These are phyloP conservation scores for Pituophis catenifer DNA, from an alignment of 2,113 vertebrate species.

Conservation along the genomic window DNA sequence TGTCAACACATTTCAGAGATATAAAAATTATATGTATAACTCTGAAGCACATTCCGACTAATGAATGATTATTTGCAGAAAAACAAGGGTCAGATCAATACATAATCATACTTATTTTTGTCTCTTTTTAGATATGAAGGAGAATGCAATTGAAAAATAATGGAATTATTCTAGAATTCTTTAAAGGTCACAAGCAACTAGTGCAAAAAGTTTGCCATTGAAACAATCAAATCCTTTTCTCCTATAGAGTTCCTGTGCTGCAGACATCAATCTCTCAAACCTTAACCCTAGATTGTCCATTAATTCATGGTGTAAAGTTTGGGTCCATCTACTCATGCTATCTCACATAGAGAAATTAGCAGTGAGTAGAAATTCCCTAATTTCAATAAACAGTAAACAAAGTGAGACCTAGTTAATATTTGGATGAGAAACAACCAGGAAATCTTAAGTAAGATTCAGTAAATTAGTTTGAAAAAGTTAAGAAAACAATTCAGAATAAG, in stretches of 20 bases:
- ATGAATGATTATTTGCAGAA: background rate
- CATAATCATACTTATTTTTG: background rate
- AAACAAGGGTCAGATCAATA: background rate
- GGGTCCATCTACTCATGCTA: background rate
- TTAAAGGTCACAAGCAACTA: background rate
- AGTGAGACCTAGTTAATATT: background rate
- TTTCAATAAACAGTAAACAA: background rate
- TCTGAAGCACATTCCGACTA: slow-evolving; percentile 3
- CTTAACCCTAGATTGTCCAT: background rate
- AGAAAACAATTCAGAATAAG: background rate
- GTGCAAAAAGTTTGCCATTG: background rate
- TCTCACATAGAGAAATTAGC: background rate
- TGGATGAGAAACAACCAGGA: background rate
- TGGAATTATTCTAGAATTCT: background rate
- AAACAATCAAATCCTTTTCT: background rate
- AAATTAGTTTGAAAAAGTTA: background rate
- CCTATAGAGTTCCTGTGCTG: background rate
- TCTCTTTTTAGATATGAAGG: background rate
- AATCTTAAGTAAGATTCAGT: background rate
- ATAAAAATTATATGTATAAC: background rate
- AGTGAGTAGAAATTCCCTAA: background rate
- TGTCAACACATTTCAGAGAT: background rate
- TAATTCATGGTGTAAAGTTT: background rate
- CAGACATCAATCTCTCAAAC: background rate
- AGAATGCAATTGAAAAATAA: background rate